Percentiles rank a stretch among this genome's conserved stretches.
Conservation (phyloP, 2,113 vertebrate genomes). For the Cryptotis parvus region DNA sequence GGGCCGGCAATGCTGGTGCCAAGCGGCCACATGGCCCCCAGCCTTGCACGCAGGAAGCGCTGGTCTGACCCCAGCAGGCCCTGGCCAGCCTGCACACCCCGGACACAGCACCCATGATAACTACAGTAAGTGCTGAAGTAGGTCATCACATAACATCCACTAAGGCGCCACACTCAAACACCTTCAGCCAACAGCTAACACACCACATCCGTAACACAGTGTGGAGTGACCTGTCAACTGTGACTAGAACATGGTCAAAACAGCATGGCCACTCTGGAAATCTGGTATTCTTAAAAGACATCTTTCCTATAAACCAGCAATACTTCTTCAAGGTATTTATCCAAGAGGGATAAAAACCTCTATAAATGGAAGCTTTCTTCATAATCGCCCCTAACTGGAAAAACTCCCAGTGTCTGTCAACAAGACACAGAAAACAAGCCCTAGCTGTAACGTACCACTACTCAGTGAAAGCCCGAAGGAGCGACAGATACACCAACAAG, state of each 20-base stretch:
- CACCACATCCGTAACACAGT: no score
- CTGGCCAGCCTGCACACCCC: no score
- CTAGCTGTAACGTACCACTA: neutral
- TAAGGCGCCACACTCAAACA: no score
- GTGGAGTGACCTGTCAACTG: no score
- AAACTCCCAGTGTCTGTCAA: neutral
- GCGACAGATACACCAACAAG: neutral
- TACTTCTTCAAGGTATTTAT: constrained; percentile 18
- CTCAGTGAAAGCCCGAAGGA: neutral
- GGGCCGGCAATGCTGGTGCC: no score
- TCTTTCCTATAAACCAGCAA: neutral
- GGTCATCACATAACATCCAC: no score
- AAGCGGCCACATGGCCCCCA: no score
- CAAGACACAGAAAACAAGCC: neutral
- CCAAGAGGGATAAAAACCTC: neutral
- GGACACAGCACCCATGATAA: no score
- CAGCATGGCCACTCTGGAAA: neutral
- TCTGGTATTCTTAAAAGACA: neutral
- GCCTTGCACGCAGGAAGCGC: neutral
- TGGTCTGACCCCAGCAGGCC: no score
- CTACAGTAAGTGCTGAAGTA: no score
- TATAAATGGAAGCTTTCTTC: neutral
- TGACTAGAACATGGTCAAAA: neutral
- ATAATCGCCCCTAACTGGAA: neutral
- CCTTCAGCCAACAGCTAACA: no score